Percentiles rank a stretch among this genome's conserved stretches.
phyloP scores from a whole-genome alignment of 2,888 invertebrate genomes.

The Andrena minutula region DNA sequence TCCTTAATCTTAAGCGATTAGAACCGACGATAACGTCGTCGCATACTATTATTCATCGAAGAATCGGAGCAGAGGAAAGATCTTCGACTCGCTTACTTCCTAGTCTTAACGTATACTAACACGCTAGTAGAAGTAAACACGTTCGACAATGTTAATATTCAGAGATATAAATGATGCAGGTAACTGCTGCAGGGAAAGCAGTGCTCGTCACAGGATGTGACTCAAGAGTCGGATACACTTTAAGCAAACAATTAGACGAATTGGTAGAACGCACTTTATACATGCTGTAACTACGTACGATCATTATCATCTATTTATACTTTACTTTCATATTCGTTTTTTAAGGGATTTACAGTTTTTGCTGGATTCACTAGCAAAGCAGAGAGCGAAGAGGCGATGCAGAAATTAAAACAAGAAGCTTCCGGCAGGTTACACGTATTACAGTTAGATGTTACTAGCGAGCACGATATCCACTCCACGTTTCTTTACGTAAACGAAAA shows the following conservation, averaged over 20 bases:
- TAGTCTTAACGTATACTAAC: too few species aligned
- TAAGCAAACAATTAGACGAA: slow-evolving; percentile 93
- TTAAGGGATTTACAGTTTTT: slow-evolving; percentile 93
- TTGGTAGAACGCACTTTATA: slow-evolving; percentile 83
- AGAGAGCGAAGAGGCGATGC: slow-evolving; percentile 88
- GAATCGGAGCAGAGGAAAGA: too few species aligned
- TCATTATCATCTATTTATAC: not conserved
- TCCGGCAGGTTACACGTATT: slow-evolving; percentile 91
- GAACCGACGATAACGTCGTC: not conserved
- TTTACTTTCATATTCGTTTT: slow-evolving; percentile 1
- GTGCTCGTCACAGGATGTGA: slow-evolving; percentile 94
- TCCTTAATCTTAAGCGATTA: not conserved
- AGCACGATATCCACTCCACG: slow-evolving; percentile 91
- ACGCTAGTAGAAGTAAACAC: not conserved
- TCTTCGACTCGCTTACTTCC: too few species aligned
- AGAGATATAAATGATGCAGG: slow-evolving; percentile 85
- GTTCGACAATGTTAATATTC: slow-evolving; percentile 10
- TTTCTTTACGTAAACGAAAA: slow-evolving; percentile 92
- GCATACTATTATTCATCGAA: not conserved
- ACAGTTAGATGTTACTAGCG: slow-evolving; percentile 93
- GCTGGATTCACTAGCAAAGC: slow-evolving; percentile 91
- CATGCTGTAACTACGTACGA: not conserved
- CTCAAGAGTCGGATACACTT: slow-evolving; percentile 89
- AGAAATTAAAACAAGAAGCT: slow-evolving; percentile 91
- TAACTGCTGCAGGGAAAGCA: slow-evolving; percentile 93